A percentile compares a stretch with the other conserved stretches of the same genome.
Conservation (phyloP, 2,113 vertebrate species). For the Salvelinus alpinus region DNA sequence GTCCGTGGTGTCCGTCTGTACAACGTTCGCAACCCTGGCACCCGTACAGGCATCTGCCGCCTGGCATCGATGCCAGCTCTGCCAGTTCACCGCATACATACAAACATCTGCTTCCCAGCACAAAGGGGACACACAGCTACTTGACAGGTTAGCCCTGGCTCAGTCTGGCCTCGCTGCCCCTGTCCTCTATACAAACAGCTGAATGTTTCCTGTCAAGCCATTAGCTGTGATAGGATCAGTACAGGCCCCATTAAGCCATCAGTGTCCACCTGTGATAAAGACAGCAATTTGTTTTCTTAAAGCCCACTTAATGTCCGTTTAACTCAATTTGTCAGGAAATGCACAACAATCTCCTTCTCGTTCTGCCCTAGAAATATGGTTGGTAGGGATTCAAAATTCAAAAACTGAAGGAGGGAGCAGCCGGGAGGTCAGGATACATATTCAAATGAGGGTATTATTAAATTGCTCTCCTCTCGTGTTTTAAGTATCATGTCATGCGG, state of each 20-base stretch:
- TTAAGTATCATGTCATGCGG: slow-evolving; percentile 60
- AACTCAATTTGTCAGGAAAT: slow-evolving; percentile 99
- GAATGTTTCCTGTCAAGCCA: slow-evolving; percentile 99
- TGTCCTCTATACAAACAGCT: slow-evolving; percentile 94
- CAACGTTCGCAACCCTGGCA: slow-evolving; percentile 94
- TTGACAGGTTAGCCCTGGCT: slow-evolving; percentile 88
- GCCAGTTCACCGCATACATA: slow-evolving; percentile 94
- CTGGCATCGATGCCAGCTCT: slow-evolving; percentile 91
- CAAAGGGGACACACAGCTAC: slow-evolving; percentile 84
- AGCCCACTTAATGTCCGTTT: slow-evolving; percentile 99
- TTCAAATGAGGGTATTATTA: slow-evolving; percentile 86
- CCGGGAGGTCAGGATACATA: slow-evolving; percentile 78
- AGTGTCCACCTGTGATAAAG: slow-evolving; percentile 99
- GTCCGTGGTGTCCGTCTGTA: slow-evolving; percentile 82
- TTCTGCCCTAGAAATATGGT: slow-evolving; percentile 89
- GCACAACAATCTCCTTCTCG: slow-evolving; percentile 96
- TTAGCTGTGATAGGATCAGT: slow-evolving; percentile 98
- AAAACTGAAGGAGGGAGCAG: slow-evolving; percentile 78
- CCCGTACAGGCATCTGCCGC: slow-evolving; percentile 97
- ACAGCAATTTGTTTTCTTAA: slow-evolving; percentile 99
- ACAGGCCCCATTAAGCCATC: slow-evolving; percentile 97
- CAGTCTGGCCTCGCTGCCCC: slow-evolving; percentile 72
- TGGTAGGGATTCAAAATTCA: slow-evolving; percentile 92
- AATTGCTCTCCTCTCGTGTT: slow-evolving; percentile 59
- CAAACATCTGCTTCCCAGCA: slow-evolving; percentile 98